A percentile compares a stretch with the other conserved stretches of the same genome.
phyloP scores from a whole-genome alignment of 2,797 vertebrate species.

The Macropodus opercularis region DNA sequence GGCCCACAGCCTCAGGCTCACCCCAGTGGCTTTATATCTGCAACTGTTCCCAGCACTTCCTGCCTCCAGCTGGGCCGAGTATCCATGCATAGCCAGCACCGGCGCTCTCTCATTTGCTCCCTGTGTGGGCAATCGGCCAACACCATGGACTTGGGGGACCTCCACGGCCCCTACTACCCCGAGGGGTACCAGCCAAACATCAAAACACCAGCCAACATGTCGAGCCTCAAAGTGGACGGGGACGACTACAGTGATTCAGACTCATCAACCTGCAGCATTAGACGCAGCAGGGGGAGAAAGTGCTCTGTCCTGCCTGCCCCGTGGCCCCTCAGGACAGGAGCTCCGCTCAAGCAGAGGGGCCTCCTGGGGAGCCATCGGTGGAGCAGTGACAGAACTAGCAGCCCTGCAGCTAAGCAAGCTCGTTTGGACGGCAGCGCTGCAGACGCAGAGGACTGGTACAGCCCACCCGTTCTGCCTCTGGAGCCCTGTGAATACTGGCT shows the following conservation, averaged over 20 bases:
- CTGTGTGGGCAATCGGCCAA: constrained; percentile 81
- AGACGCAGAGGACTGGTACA: constrained; percentile 78
- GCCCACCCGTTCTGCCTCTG: constrained; percentile 76
- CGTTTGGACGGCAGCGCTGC: constrained; percentile 32
- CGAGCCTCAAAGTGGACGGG: constrained; percentile 60
- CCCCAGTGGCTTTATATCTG: constrained; percentile 52
- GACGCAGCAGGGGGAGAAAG: constrained; percentile 52
- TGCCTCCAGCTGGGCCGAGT: constrained; percentile 76
- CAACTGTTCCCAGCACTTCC: constrained; percentile 74
- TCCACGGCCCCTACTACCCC: constrained; percentile 84
- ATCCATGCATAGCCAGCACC: constrained; percentile 59
- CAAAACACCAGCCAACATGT: constrained; percentile 50
- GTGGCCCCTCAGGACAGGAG: constrained; percentile 37
- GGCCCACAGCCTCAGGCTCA: constrained; percentile 56
- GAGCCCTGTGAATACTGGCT: constrained; percentile 83
- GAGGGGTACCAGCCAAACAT: constrained; percentile 69
- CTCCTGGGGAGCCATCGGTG: constrained; percentile 41
- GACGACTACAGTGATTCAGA: constrained; percentile 75
- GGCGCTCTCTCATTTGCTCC: constrained; percentile 77
- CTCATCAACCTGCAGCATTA: constrained; percentile 64
- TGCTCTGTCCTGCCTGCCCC: background rate
- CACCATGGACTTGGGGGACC: constrained; percentile 82
- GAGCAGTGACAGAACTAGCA: constrained; percentile 29
- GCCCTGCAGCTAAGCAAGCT: constrained; percentile 68
- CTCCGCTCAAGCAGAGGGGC: constrained; percentile 54